Base-by-base conservation (phyloP, 1,140 invertebrate genomes). In the Chelonus insularis region DNA sequence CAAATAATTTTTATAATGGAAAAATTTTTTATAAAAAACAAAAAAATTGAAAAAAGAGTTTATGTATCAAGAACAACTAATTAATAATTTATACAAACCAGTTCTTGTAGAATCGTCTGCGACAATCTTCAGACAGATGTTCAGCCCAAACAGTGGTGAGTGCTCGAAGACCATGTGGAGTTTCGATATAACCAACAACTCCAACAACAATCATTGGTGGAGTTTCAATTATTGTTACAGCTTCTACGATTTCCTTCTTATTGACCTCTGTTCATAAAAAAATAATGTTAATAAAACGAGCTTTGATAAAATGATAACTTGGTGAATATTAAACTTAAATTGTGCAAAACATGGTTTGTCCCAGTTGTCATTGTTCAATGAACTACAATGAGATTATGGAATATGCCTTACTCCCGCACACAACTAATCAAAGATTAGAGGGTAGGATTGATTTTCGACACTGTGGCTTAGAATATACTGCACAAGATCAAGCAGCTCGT, bases 211-310 rank as follows among this genome's bases (percentile, higher is more conserved):
- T 88, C 94, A 99, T 96, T 36, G 98, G 97, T 63, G 98, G 98
- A 14, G 97, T 93, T 85, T 99, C 98, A 64, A 99, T 84, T 75
- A 99, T 93, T 34, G 98, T 99, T 1, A 99, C 97, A 52, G 95
- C 95, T 80, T 99, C 98, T 5, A 99, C 96, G 66, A 99, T 95
- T 85, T 99, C 98, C 81, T 99, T 99, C 85, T 99, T 99, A 86
- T 99, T 98, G 20, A 98, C 91, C 87, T 99, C 96, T 96, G 78
- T 4, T n/a, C n/a, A n/a, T n/a, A n/a, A n/a, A n/a, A n/a, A n/a
- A n/a, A n/a, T n/a, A n/a, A n/a, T 34, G 32, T 8, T 34, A 34
- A 7, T 34, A 34, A 34, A 34, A 34, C n/a, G 7, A 34, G 4
- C 1, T n/a, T n/a, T n/a, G n/a, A n/a, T n/a, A n/a, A n/a, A n/a